phyloP scores from a whole-genome alignment of 2,888 invertebrate species.

The Drosophila tripunctata region DNA sequence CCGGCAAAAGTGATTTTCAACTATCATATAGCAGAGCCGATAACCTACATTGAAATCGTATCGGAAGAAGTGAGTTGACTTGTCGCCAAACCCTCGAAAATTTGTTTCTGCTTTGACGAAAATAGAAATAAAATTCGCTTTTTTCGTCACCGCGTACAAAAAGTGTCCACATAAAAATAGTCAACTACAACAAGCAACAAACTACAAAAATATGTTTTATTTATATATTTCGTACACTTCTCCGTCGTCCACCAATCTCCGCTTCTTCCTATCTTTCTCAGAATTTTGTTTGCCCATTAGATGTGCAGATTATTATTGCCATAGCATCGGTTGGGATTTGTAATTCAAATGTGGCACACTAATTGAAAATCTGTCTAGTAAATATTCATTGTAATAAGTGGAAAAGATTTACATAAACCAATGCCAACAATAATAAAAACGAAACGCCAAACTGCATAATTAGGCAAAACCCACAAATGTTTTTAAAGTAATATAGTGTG shows the following conservation, averaged over 20 bases:
- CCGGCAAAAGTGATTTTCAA: slow-evolving; percentile 74
- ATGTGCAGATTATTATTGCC: slow-evolving; percentile 40
- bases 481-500: background rate
- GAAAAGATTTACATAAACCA: background rate
- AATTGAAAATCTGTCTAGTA: slow-evolving; percentile 16
- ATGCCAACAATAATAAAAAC: background rate
- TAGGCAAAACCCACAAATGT: background rate
- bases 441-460: slow-evolving; percentile 1
- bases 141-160: slow-evolving; percentile 46
- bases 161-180: slow-evolving; percentile 28
- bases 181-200: slow-evolving; percentile 30
- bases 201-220: slow-evolving; percentile 48
- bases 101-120: slow-evolving; percentile 38
- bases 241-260: slow-evolving; percentile 15
- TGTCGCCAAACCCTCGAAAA: slow-evolving; percentile 17
- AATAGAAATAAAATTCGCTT: slow-evolving; percentile 61
- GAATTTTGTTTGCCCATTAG: slow-evolving; percentile 35
- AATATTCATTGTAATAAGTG: background rate
- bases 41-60: slow-evolving; percentile 78
- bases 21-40: slow-evolving; percentile 73
- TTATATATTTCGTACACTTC: slow-evolving; percentile 49
- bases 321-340: slow-evolving; percentile 14
- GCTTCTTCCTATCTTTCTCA: slow-evolving; percentile 20
- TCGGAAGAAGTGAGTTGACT: slow-evolving; percentile 79
- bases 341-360: slow-evolving; percentile 6